Percentiles rank a stretch among this genome's conserved stretches.
Conservation (phyloP, 2,113 vertebrate species). For the Mesembrinibis cayennensis region DNA sequence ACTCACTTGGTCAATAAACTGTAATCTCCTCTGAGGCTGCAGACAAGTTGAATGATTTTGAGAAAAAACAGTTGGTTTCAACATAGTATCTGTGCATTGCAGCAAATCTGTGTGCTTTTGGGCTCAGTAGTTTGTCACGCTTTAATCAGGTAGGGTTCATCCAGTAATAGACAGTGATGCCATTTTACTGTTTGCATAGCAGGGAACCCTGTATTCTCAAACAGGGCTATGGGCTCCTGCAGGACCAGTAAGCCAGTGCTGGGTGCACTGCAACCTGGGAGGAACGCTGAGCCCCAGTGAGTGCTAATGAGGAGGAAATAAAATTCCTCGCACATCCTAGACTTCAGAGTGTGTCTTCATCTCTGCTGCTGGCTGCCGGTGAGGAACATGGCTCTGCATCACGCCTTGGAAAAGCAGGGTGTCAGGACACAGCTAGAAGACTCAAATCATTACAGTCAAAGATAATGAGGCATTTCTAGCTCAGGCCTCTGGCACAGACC, state of each 20-base stretch:
- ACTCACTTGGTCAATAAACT: conserved; percentile 20
- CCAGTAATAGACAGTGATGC: not conserved
- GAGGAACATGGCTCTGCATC: not conserved
- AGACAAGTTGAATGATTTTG: not conserved
- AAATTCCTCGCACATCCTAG: not conserved
- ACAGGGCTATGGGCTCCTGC: not conserved
- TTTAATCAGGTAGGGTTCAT: not conserved
- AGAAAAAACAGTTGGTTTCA: not conserved
- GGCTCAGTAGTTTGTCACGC: not conserved
- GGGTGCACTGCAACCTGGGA: not conserved
- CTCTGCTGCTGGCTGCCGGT: not conserved
- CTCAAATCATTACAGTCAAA: not conserved
- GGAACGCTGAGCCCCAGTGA: fast-evolving
- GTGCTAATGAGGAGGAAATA: not conserved
- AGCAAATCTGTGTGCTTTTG: not conserved
- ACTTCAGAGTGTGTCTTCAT: not conserved
- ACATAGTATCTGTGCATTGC: not conserved
- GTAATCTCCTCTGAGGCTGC: not conserved
- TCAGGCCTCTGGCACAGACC: not conserved
- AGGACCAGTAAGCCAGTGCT: not conserved
- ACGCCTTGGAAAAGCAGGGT: not conserved
- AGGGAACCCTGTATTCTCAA: not conserved
- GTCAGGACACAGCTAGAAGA: not conserved
- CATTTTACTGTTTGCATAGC: not conserved
- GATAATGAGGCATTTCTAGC: not conserved